Base-by-base conservation (phyloP, 1,140 invertebrate genomes). In the Pemphigus obesinymphae region DNA sequence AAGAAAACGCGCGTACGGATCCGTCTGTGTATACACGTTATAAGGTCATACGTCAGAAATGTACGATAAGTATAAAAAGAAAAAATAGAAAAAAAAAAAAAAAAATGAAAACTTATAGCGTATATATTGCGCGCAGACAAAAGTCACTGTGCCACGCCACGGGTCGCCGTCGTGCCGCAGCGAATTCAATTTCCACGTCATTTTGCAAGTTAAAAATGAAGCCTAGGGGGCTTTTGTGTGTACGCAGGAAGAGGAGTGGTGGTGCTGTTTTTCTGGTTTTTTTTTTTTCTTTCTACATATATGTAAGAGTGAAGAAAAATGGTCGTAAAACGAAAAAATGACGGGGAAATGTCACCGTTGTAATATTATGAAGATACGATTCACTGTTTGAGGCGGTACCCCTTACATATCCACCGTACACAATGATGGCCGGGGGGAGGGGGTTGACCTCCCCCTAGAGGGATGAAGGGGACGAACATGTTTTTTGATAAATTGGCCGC, bases 401-500 rank as follows among this genome's bases (percentile, higher is more conserved):
- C n/a, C n/a, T n/a, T n/a, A n/a, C n/a, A n/a, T n/a, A n/a, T n/a
- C n/a, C n/a, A n/a, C n/a, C 29, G 31, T 4, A 61, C 15, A 31
- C 6, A 15, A 15, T n/a, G n/a, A n/a, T n/a, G n/a, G n/a, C n/a
- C 10, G 15, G 61, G n/a, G 13, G 7, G 40, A 40, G 40, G 68
- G 40, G 68, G 68, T 45, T 70, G 23, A 70, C 68, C 43, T 45
- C 10, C 40, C 61, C 23, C 68, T 6, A 7, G 63, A n/a, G 63
- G 63, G 73, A 20, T 26, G 73, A 75, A 55, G 55, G 53, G 53
- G 76, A 43, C 34, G 55, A 80, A 80, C 76, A 63, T 80, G 53
- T 80, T 80, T 80, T 80, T 80, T 80, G 76, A 80, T 80, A 80
- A 80, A 80, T 80, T 80, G 76, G 76, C 55, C 76, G 76, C 40